Conservation (phyloP, 2,888 invertebrate genomes). For the Clostera curtula region DNA sequence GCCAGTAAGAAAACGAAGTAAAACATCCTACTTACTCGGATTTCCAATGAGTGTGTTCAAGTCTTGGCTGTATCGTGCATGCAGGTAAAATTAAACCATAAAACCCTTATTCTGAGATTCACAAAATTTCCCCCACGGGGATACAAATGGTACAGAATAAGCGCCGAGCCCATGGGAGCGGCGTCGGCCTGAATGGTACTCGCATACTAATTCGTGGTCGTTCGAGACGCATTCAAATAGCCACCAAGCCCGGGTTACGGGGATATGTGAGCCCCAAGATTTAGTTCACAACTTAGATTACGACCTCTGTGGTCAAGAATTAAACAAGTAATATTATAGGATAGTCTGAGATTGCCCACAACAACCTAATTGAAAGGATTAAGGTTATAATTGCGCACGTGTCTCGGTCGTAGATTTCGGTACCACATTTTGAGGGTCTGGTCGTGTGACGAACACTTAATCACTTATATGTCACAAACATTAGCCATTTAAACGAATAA, state of each 20-base stretch:
- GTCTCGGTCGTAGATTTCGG: conserved; percentile 18
- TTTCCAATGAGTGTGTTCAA: too few species aligned
- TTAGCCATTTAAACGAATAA: too few species aligned
- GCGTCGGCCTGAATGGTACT: conserved; percentile 53
- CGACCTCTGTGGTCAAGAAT: conserved; percentile 67
- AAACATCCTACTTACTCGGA: too few species aligned
- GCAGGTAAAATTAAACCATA: too few species aligned
- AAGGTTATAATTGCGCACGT: conserved; percentile 37
- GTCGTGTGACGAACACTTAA: too few species aligned
- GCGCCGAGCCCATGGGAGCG: conserved; percentile 51
- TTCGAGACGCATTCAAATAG: conserved; percentile 64
- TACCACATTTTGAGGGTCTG: conserved; percentile 19
- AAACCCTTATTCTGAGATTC: conserved; percentile 15
- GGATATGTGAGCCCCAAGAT: conserved; percentile 72
- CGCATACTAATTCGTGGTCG: conserved; percentile 72
- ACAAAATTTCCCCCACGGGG: conserved; percentile 14
- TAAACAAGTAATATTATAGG: conserved; percentile 64
- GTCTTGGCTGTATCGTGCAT: too few species aligned
- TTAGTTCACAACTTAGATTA: conserved; percentile 74
- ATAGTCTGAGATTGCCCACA: conserved; percentile 43
- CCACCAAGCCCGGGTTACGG: conserved; percentile 60
- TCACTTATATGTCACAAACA: too few species aligned
- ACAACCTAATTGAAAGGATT: conserved; percentile 42
- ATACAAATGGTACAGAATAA: conserved; percentile 45
- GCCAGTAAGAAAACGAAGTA: too few species aligned